These are phyloP conservation scores for Agriopis aurantiaria DNA, from an alignment of 2,888 invertebrate genomes.

Conservation along the genomic window DNA sequence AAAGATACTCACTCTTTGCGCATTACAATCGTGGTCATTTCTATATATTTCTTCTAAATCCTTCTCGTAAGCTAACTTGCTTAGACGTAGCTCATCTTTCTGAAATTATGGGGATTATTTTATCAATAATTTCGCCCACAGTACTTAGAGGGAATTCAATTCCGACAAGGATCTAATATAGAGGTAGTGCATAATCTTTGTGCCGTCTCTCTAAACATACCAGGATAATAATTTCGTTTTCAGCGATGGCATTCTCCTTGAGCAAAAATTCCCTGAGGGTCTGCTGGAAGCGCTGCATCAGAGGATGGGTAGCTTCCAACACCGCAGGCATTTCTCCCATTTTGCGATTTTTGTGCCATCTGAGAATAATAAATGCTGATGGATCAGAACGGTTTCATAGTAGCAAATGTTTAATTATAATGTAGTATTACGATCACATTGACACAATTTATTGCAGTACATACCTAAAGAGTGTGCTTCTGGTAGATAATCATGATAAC, in stretches of 20 bases:
- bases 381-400: background rate
- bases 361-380: conserved; percentile 36
- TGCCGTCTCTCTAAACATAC: conserved; percentile 71
- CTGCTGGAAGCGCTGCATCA: conserved; percentile 91
- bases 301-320: conserved; percentile 90
- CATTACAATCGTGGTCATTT: conserved; percentile 86
- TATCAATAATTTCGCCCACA: too few relatives aligned
- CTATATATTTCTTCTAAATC: conserved; percentile 86
- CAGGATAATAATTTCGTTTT: conserved; percentile 89
- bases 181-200: background rate
- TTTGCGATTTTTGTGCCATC: conserved; percentile 72
- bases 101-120: conserved; percentile 47
- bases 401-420: background rate
- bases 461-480: background rate
- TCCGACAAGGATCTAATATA: too few relatives aligned
- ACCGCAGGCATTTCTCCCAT: conserved; percentile 82
- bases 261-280: conserved; percentile 89
- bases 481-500: conserved; percentile 27
- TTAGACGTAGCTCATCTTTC: conserved; percentile 69
- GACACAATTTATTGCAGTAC: too few relatives aligned
- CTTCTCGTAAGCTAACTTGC: conserved; percentile 73
- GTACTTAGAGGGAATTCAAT: too few relatives aligned
- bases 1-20: conserved; percentile 82
- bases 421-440: background rate
- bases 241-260: conserved; percentile 88